A percentile compares a stretch with the other conserved stretches of the same genome.
phyloP scores from a whole-genome alignment of 2,797 vertebrate species.

The Myotis vivesi region DNA sequence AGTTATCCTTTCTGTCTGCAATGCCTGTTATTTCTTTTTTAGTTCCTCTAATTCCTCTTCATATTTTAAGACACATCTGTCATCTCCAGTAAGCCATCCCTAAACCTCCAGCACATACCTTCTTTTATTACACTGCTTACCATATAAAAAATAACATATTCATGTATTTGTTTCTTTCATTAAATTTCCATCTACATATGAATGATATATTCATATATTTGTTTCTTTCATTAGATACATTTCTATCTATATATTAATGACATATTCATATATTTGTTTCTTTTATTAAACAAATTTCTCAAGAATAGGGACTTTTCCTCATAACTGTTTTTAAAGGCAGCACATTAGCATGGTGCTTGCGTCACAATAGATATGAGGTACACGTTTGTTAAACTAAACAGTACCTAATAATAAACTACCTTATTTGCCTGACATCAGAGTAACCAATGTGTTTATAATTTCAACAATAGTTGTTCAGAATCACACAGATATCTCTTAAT shows the following conservation, averaged over 20 bases:
- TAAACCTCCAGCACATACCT: conserved; percentile 1
- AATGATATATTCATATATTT: neutral
- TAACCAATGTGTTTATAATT: conserved; percentile 28
- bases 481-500: neutral
- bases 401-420: conserved; percentile 9
- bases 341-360: neutral
- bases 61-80: neutral
- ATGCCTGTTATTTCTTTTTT: neutral
- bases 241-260: neutral
- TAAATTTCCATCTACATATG: neutral
- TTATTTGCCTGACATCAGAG: neutral
- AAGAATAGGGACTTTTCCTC: neutral
- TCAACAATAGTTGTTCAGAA: conserved; percentile 45
- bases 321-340: neutral
- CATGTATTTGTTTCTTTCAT: neutral
- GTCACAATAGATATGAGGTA: neutral
- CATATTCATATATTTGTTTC: neutral
- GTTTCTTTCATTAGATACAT: neutral
- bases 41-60: conserved; percentile 1
- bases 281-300: conserved; percentile 16
- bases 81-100: neutral
- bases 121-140: conserved; percentile 23
- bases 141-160: neutral
- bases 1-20: neutral
- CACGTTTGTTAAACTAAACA: neutral